phyloP scores from a whole-genome alignment of 2,888 invertebrate genomes.

The Cheilosia pagana region DNA sequence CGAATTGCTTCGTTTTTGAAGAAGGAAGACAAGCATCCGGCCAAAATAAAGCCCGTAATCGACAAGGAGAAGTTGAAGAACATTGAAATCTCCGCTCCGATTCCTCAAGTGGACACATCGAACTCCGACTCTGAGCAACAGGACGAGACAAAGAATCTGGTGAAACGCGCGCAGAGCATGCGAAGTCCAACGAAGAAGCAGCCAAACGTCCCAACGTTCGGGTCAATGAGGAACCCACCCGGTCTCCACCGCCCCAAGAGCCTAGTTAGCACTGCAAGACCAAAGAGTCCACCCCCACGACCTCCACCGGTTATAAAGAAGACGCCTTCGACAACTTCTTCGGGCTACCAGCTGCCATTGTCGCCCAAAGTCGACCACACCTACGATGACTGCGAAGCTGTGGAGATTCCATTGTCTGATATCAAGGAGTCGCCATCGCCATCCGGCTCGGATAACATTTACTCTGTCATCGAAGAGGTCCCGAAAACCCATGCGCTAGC shows the following conservation, averaged over 20 bases:
- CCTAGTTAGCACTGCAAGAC: slow-evolving; percentile 85
- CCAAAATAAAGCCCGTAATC: slow-evolving; percentile 87
- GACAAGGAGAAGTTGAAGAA: slow-evolving; percentile 90
- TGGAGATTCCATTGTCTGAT: slow-evolving; percentile 86
- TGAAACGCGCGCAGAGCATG: slow-evolving; percentile 93
- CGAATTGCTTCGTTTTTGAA: slow-evolving; percentile 91
- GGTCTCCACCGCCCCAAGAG: slow-evolving; percentile 89
- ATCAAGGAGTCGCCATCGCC: slow-evolving; percentile 86
- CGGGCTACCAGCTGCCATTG: slow-evolving; percentile 86
- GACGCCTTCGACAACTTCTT: slow-evolving; percentile 84
- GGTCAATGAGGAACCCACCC: slow-evolving; percentile 91
- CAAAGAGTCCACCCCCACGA: slow-evolving; percentile 91
- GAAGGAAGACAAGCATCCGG: slow-evolving; percentile 86
- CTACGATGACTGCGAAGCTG: slow-evolving; percentile 91
- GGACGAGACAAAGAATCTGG: slow-evolving; percentile 84
- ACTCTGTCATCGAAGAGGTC: slow-evolving; percentile 93
- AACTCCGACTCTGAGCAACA: slow-evolving; percentile 84
- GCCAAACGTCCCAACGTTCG: slow-evolving; percentile 89
- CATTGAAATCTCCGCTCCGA: slow-evolving; percentile 93
- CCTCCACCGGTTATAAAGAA: slow-evolving; percentile 84
- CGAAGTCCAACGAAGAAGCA: slow-evolving; percentile 85
- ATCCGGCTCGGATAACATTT: slow-evolving; percentile 89
- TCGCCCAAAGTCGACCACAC: slow-evolving; percentile 83
- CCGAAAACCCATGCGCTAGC: slow-evolving; percentile 83
- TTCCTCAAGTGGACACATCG: slow-evolving; percentile 87